A percentile compares a stretch with the other conserved stretches of the same genome.
Conservation (phyloP, 2,113 vertebrate species). For the Cryptotis parvus region DNA sequence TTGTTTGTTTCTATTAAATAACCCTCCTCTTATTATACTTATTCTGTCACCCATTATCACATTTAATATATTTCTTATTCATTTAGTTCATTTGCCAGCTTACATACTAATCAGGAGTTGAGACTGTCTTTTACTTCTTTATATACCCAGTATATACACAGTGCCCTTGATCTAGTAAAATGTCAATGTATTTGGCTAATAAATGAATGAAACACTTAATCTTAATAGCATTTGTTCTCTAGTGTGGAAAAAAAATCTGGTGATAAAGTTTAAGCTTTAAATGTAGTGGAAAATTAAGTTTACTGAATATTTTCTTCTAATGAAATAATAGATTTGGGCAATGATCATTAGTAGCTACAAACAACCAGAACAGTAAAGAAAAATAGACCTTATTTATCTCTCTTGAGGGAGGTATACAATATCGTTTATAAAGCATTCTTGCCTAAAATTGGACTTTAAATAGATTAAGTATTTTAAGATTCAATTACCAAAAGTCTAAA, state of each 20-base stretch:
- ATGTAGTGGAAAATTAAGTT: background rate
- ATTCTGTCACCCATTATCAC: background rate
- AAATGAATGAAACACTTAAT: background rate
- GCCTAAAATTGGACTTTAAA: background rate
- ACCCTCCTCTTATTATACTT: background rate
- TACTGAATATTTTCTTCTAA: background rate
- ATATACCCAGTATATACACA: background rate
- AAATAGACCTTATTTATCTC: background rate
- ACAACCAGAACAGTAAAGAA: background rate
- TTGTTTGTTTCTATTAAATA: background rate
- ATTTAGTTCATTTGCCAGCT: background rate
- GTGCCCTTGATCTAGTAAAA: background rate
- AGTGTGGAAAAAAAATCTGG: background rate
- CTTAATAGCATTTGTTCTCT: background rate
- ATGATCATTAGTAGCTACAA: background rate
- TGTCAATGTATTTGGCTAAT: conserved; percentile 11
- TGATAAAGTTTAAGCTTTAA: conserved; percentile 12
- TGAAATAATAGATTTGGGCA: background rate
- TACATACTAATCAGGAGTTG: background rate
- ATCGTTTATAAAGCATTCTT: background rate
- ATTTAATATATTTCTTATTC: background rate
- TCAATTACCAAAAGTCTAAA: background rate
- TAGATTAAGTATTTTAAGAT: background rate
- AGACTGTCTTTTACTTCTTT: background rate
- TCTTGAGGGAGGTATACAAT: background rate